Base-by-base conservation (phyloP, 2,888 invertebrate genomes). In the Ceramica pisi region DNA sequence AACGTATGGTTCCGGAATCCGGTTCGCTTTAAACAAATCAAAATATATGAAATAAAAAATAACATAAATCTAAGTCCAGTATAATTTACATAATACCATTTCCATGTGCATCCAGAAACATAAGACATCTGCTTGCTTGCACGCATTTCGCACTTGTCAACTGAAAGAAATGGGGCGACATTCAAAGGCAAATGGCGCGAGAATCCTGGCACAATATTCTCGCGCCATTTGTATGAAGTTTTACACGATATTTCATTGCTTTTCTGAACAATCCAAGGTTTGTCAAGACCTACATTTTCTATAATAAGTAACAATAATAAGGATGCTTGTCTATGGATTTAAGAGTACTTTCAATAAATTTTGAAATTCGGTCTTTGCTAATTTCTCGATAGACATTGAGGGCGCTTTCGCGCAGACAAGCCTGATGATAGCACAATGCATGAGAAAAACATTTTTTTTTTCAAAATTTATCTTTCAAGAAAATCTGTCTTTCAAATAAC, bases 101-200 rank as follows among this genome's bases (percentile, higher is more conserved):
- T 78, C 23, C 56, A 16, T 63, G 53, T 48, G 63, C 62, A 67
- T 44, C 16, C 19, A 67, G 35, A 57, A 61, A 61, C 35, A 71
- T 46, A 56, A 64, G 56, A 72, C 55, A 80, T 77, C 64, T 80
- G 67, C 64, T 65, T 76, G 53, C 67, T 76, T 41, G 31, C 72
- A 79, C 67, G 51, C 71, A 80, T 80, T 76, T 67, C 76, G 62
- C 78, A 81, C 81, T 73, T 77, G 80, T 80, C 73, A 56, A 53
- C 62, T 31, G 16, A 57, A 81, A 80, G 59, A 77, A 81, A 77
- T 81, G 51, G 55, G 10, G 19, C 41, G 38, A 65, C 46, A 60
- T 68, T 72, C 31, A 19, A 55, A 38, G 80, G 77, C 68, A 64
- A n/a, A n/a, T n/a, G n/a, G n/a, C n/a, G n/a, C n/a, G n/a, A n/a